Percentiles rank a stretch among this genome's conserved stretches.
phyloP scores from a whole-genome alignment of 64 coral and sea anemone species.

The Trachythela sp. region DNA sequence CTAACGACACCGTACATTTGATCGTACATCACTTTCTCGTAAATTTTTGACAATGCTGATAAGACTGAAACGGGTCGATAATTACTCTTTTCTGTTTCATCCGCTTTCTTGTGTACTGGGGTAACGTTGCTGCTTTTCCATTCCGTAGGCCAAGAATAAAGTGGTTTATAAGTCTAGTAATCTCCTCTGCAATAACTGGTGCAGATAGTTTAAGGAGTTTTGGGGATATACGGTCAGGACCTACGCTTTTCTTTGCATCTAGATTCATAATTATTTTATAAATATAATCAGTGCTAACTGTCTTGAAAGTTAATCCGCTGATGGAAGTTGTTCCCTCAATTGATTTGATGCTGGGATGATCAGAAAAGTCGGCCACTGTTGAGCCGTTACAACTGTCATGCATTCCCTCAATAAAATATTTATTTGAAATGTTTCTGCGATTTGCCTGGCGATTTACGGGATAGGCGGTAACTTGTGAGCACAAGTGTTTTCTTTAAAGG shows the following conservation, averaged over 20 bases:
- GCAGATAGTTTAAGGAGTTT: slow-evolving; percentile 39
- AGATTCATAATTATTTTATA: too few relatives aligned
- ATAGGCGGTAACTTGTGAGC: too few relatives aligned
- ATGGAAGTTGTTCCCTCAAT: slow-evolving; percentile 4
- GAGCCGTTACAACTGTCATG: neutral
- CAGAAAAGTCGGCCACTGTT: too few relatives aligned
- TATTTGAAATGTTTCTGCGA: slow-evolving; percentile 5
- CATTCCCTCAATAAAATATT: neutral
- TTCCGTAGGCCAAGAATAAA: slow-evolving; percentile 38
- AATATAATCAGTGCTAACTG: slow-evolving; percentile 33
- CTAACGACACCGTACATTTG: too few relatives aligned
- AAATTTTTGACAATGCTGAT: too few relatives aligned
- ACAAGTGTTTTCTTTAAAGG: too few relatives aligned
- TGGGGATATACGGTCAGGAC: slow-evolving; percentile 23
- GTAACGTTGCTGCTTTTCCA: slow-evolving; percentile 53
- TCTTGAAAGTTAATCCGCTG: neutral
- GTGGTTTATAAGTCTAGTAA: slow-evolving; percentile 27
- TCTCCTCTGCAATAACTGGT: slow-evolving; percentile 25
- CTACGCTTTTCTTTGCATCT: slow-evolving; percentile 27
- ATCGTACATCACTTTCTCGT: too few relatives aligned
- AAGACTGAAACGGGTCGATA: slow-evolving; percentile 49
- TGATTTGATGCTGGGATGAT: slow-evolving; percentile 3
- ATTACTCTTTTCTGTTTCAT: slow-evolving; percentile 34
- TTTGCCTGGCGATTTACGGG: too few relatives aligned
- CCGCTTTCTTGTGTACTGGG: slow-evolving; percentile 35